Base-by-base conservation (phyloP, 2,797 vertebrate genomes). In the Gallirallus australis region DNA sequence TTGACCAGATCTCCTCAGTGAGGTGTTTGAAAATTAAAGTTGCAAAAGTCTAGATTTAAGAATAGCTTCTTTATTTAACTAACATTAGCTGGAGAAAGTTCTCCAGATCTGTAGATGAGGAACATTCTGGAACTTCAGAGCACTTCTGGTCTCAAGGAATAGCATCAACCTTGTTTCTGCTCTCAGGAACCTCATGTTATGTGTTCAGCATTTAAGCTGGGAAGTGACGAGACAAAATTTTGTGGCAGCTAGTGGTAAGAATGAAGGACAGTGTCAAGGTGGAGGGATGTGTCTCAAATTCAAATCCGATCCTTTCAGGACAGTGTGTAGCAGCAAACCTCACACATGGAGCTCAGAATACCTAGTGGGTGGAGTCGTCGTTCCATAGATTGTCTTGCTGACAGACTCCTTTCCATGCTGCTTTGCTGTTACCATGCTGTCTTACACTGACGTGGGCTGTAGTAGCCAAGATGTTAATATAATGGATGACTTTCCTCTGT, bases 351-450 rank as follows among this genome's bases (percentile, higher is more conserved):
- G 25, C 30, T 71, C 30, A 61, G 73, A 57, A 45, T 73, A 37
- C 27, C 7, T n/a, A 31, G 39, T 21, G 23, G 45, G 31, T 53
- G 35, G 33, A 7, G 10, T 48, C 27, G 23, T 27, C 24, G 31
- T 48, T 64, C 19, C 17, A 8, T 9, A 42, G 31, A 31, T 30
- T 45, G 42, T 45, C n/a, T 64, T 89, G 35, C 70, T 54, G 30
- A 18, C 9, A 37, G 53, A 53, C n/a, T 35, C 18, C 27, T 31
- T 72, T 77, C 42, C 23, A 53, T 48, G 17, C 47, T 50, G 35
- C 20, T 56, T 39, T 70, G 63, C 4, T 33, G 0, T 27, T 71
- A 37, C 0, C 0, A 3, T 53, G 15, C 69, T 27, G 20, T 61
- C 24, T 45, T 59, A 21, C 11, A 39, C 9, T 63, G 23, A 37